These are phyloP conservation scores for Lycophotia porphyrea DNA, from an alignment of 2,888 invertebrate species.

Conservation along the genomic window DNA sequence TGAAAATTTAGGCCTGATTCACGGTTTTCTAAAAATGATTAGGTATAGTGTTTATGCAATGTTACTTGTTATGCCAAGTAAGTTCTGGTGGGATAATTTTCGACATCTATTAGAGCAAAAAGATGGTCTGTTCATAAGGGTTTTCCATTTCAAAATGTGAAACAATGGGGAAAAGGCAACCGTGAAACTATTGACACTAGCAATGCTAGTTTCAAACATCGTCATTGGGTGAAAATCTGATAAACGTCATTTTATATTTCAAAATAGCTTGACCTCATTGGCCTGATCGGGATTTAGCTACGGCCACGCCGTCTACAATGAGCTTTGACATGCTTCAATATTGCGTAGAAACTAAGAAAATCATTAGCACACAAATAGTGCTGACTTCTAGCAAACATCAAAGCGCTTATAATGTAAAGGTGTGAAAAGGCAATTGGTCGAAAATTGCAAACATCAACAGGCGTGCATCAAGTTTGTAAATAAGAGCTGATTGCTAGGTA, in stretches of 20 bases:
- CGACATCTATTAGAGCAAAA: not conserved
- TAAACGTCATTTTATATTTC: not conserved
- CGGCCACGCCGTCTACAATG: not conserved
- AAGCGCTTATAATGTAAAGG: conserved; percentile 71
- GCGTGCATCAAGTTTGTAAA: conserved; percentile 51
- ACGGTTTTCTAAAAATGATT: not conserved
- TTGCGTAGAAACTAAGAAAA: conserved; percentile 21
- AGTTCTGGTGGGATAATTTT: not conserved
- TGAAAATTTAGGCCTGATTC: conserved; percentile 8
- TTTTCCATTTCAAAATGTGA: not conserved
- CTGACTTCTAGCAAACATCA: conserved; percentile 65
- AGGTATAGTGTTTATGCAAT: not conserved
- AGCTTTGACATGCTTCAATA: conserved; percentile 3
- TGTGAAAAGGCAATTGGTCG: conserved; percentile 81
- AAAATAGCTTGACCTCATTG: not conserved
- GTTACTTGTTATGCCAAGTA: not conserved
- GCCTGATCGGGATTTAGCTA: not conserved
- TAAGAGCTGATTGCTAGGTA: conserved; percentile 55
- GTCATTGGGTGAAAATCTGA: not conserved
- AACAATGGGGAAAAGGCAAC: not conserved
- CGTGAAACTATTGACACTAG: not conserved
- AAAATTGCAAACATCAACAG: conserved; percentile 82
- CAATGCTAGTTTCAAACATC: not conserved
- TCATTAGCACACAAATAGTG: conserved; percentile 55
- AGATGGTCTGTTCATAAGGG: not conserved